Conservation (phyloP, 2,888 invertebrate species). For the Apamea epomidion region DNA sequence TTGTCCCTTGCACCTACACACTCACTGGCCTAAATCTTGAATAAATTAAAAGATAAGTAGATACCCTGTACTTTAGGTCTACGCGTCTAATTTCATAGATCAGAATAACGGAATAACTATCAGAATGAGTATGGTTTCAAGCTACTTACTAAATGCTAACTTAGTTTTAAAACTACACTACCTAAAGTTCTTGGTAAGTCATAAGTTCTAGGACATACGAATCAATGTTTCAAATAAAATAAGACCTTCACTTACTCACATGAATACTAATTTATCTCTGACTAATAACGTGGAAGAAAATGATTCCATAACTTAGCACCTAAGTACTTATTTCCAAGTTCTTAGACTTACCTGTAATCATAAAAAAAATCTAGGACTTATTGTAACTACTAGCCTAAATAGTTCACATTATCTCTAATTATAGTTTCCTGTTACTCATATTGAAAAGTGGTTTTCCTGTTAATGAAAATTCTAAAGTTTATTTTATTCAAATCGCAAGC, state of each 20-base stretch:
- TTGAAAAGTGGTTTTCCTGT: background rate
- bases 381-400: background rate
- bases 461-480: background rate
- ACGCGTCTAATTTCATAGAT: conserved; percentile 8
- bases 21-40: conserved; percentile 39
- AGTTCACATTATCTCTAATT: background rate
- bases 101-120: background rate
- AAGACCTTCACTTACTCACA: background rate
- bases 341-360: background rate
- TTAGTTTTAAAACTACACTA: conserved; percentile 18
- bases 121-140: background rate
- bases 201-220: background rate
- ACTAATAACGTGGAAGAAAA: conserved; percentile 4
- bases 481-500: background rate
- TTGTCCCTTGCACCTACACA: conserved; percentile 47
- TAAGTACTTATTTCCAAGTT: conserved; percentile 9
- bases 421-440: background rate
- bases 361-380: background rate
- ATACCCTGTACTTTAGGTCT: background rate
- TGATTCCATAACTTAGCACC: conserved; percentile 13
- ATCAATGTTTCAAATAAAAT: background rate
- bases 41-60: conserved; percentile 19
- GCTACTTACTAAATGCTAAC: background rate
- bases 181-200: background rate
- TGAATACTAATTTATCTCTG: background rate